These are phyloP conservation scores for Mus spicilegus DNA, from an alignment of 2,113 vertebrate species.

Conservation along the genomic window DNA sequence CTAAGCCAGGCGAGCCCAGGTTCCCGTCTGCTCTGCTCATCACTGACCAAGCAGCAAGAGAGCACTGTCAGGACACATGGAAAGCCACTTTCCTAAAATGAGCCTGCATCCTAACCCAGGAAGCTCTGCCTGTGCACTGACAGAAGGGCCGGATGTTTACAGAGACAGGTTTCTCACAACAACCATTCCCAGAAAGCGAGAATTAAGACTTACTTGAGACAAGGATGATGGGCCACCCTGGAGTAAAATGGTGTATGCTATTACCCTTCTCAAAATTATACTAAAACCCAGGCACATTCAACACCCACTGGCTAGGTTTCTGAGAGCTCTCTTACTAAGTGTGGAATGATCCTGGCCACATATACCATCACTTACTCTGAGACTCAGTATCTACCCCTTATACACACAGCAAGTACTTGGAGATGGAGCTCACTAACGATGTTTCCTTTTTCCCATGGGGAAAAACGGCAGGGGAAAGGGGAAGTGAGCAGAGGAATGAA, in stretches of 20 bases:
- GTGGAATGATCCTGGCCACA: neutral
- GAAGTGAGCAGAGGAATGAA: neutral
- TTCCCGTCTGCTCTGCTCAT: neutral
- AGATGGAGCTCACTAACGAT: neutral
- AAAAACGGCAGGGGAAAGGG: neutral
- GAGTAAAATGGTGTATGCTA: neutral
- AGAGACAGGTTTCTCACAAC: constrained; percentile 18
- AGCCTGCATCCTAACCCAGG: neutral
- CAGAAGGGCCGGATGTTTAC: neutral
- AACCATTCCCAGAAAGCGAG: neutral
- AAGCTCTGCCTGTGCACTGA: neutral
- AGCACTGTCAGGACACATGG: neutral
- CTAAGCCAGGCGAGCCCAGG: neutral
- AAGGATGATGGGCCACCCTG: neutral
- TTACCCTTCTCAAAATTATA: constrained; percentile 28
- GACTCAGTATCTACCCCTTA: neutral
- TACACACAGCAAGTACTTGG: neutral
- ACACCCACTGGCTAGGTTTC: neutral
- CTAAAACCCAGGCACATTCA: neutral
- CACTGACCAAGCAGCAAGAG: neutral
- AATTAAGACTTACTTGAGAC: neutral
- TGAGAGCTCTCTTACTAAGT: neutral
- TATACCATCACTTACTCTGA: neutral
- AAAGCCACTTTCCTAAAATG: neutral
- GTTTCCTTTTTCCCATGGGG: neutral